Percentiles rank a stretch among this genome's conserved stretches.
These are phyloP conservation scores for Microctenopoma lineatum DNA, from an alignment of 2,797 vertebrate species.

Conservation along the genomic window DNA sequence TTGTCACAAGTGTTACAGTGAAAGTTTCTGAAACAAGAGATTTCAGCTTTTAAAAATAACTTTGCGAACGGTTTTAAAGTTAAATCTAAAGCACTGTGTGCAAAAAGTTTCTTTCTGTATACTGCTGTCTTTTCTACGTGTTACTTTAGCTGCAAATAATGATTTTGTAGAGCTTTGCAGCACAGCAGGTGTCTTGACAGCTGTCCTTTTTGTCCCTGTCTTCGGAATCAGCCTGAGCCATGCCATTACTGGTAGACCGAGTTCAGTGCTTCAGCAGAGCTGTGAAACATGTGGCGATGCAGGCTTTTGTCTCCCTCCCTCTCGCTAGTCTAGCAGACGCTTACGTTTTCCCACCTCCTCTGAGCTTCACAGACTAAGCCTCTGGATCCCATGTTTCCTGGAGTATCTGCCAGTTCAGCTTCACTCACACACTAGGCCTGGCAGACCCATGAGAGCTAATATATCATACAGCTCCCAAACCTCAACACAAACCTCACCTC, in stretches of 20 bases:
- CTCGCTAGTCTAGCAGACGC: slow-evolving; percentile 26
- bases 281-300: slow-evolving; percentile 39
- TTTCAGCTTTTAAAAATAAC: too few relatives aligned
- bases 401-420: slow-evolving; percentile 61
- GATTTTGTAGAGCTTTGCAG: slow-evolving; percentile 41
- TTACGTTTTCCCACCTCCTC: slow-evolving; percentile 51
- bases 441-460: slow-evolving; percentile 61
- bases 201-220: slow-evolving; percentile 41
- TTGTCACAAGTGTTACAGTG: too few relatives aligned
- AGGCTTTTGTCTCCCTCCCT: slow-evolving; percentile 46
- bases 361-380: slow-evolving; percentile 56
- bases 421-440: slow-evolving; percentile 53
- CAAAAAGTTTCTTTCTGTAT: slow-evolving; percentile 22
- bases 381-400: slow-evolving; percentile 68
- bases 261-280: slow-evolving; percentile 25
- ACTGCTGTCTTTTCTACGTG: slow-evolving; percentile 35
- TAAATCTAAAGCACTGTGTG: too few relatives aligned
- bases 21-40: too few relatives aligned
- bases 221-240: slow-evolving; percentile 31
- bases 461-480: slow-evolving; percentile 62
- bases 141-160: slow-evolving; percentile 45
- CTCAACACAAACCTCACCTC: slow-evolving; percentile 53
- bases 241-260: slow-evolving; percentile 28
- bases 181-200: slow-evolving; percentile 62
- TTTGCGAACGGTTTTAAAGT: too few relatives aligned